Evolutionary conservation across 1,140 invertebrate species (phyloP).

Genomic region (Harlomillsia oculata): DNA sequence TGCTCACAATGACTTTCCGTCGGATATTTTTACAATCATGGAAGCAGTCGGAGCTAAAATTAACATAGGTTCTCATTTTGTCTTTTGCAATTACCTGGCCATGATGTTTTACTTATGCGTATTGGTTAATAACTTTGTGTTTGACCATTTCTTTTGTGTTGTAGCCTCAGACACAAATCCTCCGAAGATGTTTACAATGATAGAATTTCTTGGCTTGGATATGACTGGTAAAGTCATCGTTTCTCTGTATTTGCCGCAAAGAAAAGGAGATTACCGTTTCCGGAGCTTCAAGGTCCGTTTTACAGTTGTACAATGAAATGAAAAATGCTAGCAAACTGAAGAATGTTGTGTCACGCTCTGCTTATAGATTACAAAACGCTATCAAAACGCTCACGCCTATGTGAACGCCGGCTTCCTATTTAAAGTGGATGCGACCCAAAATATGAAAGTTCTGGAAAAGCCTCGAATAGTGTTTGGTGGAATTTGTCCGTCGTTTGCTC

Average conservation of each 20-base stretch:
- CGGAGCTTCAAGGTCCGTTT: conserved; percentile 41
- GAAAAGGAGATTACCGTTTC: conserved; percentile 32
- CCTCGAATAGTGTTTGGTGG: conserved; percentile 23
- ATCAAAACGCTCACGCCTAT: conserved; percentile 41
- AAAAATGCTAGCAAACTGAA: background rate
- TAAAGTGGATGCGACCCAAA: conserved; percentile 28
- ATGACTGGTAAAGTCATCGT: conserved; percentile 20
- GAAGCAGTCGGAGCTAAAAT: conserved; percentile 41
- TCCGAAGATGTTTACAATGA: conserved; percentile 26
- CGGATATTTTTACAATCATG: conserved; percentile 44
- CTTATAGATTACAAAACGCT: conserved; percentile 42
- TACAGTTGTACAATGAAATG: background rate
- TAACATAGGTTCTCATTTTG: conserved; percentile 37
- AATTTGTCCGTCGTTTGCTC: conserved; percentile 46
- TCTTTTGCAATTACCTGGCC: background rate
- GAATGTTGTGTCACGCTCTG: too few species aligned
- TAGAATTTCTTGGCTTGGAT: conserved; percentile 22
- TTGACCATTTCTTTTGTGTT: background rate
- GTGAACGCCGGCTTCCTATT: conserved; percentile 42
- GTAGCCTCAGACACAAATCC: background rate
- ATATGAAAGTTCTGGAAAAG: conserved; percentile 9
- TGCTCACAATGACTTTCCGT: conserved; percentile 43
- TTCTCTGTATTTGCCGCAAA: conserved; percentile 37
- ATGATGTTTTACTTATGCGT: background rate
- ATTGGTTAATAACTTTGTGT: background rate